phyloP scores from a whole-genome alignment of 2,113 vertebrate species.

The Ramphastos sulfuratus region DNA sequence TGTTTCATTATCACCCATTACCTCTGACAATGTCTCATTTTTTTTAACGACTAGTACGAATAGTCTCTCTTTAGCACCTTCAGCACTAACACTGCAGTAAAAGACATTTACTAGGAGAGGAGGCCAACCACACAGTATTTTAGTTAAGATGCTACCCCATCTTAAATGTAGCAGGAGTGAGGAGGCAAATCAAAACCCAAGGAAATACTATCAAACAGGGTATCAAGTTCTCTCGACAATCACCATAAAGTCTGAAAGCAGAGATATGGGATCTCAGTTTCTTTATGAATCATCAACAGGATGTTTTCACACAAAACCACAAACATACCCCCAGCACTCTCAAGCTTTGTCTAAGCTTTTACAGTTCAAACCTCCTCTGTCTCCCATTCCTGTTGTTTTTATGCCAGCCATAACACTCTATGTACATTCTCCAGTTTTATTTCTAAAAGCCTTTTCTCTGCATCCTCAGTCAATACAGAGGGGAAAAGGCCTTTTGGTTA shows the following conservation, averaged over 20 bases:
- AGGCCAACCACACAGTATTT: neutral
- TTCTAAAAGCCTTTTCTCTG: neutral
- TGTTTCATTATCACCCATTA: slow-evolving; percentile 73
- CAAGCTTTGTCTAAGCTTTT: neutral
- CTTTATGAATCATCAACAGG: neutral
- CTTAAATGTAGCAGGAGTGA: neutral
- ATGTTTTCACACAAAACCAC: slow-evolving; percentile 23
- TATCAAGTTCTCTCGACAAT: neutral
- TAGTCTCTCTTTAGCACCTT: neutral
- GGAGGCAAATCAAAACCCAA: neutral
- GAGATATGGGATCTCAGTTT: neutral
- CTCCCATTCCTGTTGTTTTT: neutral
- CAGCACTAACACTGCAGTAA: neutral
- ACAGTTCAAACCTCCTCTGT: neutral
- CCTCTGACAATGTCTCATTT: neutral
- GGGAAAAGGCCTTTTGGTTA: neutral
- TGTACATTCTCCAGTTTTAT: neutral
- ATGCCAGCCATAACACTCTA: neutral
- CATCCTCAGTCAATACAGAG: neutral
- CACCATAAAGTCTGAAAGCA: neutral
- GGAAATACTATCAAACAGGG: neutral
- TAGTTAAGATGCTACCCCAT: neutral
- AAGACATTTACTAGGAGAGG: neutral
- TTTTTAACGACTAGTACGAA: neutral
- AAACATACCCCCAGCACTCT: neutral